Evolutionary conservation across 2,113 vertebrate genomes (phyloP), one percentile per base, ranked within the genome.

Genomic region (Menura novaehollandiae): DNA sequence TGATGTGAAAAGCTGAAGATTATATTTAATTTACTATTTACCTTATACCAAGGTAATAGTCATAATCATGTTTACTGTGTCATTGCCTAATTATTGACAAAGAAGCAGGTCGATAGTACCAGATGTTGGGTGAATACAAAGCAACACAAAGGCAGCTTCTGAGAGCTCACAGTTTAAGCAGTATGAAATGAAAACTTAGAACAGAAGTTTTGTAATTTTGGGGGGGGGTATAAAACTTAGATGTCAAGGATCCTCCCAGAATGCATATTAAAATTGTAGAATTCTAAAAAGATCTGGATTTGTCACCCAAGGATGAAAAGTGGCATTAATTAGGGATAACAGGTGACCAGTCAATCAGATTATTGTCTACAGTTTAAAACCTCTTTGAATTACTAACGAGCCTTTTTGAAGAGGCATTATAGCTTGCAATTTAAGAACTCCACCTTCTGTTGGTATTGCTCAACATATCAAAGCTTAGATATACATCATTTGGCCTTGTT

Each of bases 1-100:
- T n/a, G n/a, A 44, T 67, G 37, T 22, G 32, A 53, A 92, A 92
- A 93, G 16, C 35, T 86, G 56, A 89, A 75, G 56, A 72, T 79
- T 76, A 12, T 62, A 53, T 62, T 92, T 91, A 82, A 91, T 79
- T 37, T 81, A 84, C 87, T 62, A 53, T 62, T 92, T 91, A 82
- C 89, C 76, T 37, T 81, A 84, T 87, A 64, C 22, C 44, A 89
- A 85, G 15, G 26, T 88, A 87, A 72, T 47, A 86, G 26, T 80
- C 37, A 74, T 49, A 86, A 72, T 94, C 20, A 35, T 72, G 41
- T 87, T 87, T 89, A 89, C 69, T 56, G 15, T 89, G 51, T 75
- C 62, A 51, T 82, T 85, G 74, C n/a, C 41, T 94, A 88, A 94
- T 87, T 82, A 62, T 82, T 89, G 75, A 89, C 74, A 53, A 83